These are phyloP conservation scores for Ceryle rudis DNA, from an alignment of 2,797 vertebrate genomes.

Conservation along the genomic window DNA sequence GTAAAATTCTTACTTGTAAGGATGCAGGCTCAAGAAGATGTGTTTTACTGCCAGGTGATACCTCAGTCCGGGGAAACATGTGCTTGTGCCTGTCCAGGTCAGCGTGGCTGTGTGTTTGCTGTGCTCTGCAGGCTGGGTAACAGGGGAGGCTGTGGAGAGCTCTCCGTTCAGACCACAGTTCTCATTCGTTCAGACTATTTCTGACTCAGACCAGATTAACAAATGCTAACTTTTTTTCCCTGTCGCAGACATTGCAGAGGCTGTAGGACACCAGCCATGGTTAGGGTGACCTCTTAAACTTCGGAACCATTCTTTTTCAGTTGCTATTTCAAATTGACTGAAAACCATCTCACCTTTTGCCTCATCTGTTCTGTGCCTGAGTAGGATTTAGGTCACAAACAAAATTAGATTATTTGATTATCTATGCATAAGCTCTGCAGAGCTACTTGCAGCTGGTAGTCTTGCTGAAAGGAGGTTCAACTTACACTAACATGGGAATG, in stretches of 20 bases:
- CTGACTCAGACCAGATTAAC: not conserved
- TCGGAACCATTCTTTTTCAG: not conserved
- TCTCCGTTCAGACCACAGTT: not conserved
- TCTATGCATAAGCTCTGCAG: not conserved
- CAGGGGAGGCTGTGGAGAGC: not conserved
- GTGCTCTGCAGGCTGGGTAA: not conserved
- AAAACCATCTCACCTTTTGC: slow-evolving; percentile 11
- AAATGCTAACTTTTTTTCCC: not conserved
- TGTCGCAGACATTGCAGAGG: not conserved
- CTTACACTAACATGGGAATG: not conserved
- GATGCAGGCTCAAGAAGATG: not conserved
- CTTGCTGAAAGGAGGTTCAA: not conserved
- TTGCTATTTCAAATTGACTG: not conserved
- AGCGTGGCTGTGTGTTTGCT: not conserved
- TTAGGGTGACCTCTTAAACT: not conserved
- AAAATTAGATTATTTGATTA: not conserved
- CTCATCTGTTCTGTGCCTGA: not conserved
- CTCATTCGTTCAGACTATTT: not conserved
- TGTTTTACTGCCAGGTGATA: not conserved
- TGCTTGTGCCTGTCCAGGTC: not conserved
- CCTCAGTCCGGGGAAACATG: not conserved
- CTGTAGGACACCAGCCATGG: not conserved
- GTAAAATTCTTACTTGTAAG: not conserved
- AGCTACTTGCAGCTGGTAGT: not conserved
- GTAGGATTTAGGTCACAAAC: slow-evolving; percentile 26